Conservation (phyloP, 2,888 invertebrate species). For the Crematogaster levior region DNA sequence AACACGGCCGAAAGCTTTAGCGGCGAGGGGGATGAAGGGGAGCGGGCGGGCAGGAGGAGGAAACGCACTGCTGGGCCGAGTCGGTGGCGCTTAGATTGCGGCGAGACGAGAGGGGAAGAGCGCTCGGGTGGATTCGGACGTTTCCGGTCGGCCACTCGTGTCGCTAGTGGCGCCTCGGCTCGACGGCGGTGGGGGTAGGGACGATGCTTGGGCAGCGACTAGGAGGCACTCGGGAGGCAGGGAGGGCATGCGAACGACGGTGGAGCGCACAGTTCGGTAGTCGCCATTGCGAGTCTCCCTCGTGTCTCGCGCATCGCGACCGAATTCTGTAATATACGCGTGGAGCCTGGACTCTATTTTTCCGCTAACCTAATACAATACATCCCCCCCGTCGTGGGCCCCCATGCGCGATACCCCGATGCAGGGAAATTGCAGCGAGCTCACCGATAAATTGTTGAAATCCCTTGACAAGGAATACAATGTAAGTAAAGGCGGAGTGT, state of each 20-base stretch:
- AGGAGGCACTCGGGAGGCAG: slow-evolving; percentile 84
- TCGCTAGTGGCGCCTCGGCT: slow-evolving; percentile 76
- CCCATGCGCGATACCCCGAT: slow-evolving; percentile 86
- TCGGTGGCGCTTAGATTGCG: no score
- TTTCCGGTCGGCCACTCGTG: slow-evolving; percentile 74
- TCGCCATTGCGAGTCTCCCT: slow-evolving; percentile 86
- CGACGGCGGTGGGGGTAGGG: slow-evolving; percentile 77
- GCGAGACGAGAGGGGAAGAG: slow-evolving; percentile 45
- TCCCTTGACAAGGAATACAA: slow-evolving; percentile 98
- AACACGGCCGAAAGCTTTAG: slow-evolving; percentile 19
- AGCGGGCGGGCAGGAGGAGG: neutral
- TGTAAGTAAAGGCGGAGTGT: slow-evolving; percentile 90
- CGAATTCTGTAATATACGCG: slow-evolving; percentile 72
- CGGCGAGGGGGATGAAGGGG: neutral
- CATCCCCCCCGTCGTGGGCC: slow-evolving; percentile 80
- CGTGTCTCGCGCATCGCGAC: slow-evolving; percentile 82
- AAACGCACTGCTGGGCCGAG: no score
- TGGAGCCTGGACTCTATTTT: slow-evolving; percentile 75
- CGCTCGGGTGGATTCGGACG: slow-evolving; percentile 62
- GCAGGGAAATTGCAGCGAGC: slow-evolving; percentile 89
- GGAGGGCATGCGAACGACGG: slow-evolving; percentile 81
- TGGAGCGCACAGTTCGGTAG: slow-evolving; percentile 84
- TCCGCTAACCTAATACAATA: slow-evolving; percentile 73
- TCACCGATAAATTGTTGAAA: slow-evolving; percentile 98
- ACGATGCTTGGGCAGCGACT: slow-evolving; percentile 79